phyloP scores from a whole-genome alignment of 2,113 vertebrate genomes.

The Anser cygnoides region DNA sequence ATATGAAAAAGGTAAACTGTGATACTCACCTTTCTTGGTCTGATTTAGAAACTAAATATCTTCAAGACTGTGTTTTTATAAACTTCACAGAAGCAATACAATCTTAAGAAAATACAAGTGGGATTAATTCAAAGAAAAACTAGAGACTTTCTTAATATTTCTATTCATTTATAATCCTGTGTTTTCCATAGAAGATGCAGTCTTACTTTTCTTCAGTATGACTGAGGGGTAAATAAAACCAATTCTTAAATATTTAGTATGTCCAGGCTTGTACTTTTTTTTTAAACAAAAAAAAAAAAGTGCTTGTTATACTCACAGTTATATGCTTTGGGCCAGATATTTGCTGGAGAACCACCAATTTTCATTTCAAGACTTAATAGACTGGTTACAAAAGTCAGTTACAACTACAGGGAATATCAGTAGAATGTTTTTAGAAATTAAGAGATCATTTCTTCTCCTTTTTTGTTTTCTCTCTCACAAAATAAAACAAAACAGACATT shows the following conservation, averaged over 20 bases:
- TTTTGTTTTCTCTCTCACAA: not conserved
- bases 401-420: not conserved
- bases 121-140: not conserved
- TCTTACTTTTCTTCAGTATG: not conserved
- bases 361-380: not conserved
- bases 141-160: not conserved
- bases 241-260: not conserved
- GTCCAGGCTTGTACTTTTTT: not conserved
- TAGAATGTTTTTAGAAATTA: not conserved
- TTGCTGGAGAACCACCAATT: not conserved
- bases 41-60: not conserved
- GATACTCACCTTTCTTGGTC: not conserved
- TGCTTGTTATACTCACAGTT: not conserved
- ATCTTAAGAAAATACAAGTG: not conserved
- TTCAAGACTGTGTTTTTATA: not conserved
- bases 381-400: not conserved
- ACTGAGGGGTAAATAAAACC: not conserved
- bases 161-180: not conserved
- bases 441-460: not conserved
- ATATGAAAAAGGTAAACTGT: slow-evolving; percentile 38
- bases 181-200: not conserved
- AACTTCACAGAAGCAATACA: not conserved
- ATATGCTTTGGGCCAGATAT: not conserved
- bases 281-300: not conserved
- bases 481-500: not conserved